Conservation (phyloP, 2,113 vertebrate species). For the Cercocebus atys region DNA sequence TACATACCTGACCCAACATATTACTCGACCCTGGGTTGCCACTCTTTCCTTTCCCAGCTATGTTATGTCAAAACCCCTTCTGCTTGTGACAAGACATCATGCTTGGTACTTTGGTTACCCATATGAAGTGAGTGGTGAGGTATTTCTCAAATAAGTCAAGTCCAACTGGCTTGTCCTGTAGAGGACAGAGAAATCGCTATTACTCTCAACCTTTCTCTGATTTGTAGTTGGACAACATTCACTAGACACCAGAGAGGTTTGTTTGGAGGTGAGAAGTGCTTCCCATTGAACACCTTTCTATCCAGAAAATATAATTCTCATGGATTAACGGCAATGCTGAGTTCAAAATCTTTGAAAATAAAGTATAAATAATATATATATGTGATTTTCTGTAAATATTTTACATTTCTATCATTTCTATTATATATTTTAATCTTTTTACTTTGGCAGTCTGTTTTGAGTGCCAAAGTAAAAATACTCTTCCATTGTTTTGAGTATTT, state of each 20-base stretch:
- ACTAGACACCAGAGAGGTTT: neutral
- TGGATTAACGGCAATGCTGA: neutral
- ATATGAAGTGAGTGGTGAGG: neutral
- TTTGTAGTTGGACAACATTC: neutral
- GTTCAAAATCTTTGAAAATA: neutral
- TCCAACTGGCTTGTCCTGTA: accelerated
- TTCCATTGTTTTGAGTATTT: neutral
- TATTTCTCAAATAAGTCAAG: neutral
- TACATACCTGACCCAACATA: neutral
- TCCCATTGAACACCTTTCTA: neutral
- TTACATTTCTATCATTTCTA: neutral
- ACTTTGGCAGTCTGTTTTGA: neutral
- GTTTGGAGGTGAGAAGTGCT: neutral
- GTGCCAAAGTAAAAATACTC: too few species aligned
- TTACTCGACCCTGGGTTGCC: neutral
- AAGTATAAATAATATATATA: neutral
- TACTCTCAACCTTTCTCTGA: neutral
- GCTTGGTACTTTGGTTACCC: neutral
- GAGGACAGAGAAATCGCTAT: neutral
- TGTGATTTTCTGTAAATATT: neutral
- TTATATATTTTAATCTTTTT: neutral
- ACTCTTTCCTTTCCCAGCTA: neutral
- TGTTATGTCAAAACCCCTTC: neutral
- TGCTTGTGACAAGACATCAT: neutral
- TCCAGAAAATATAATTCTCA: neutral